phyloP scores from a whole-genome alignment of 2,797 vertebrate genomes.

The Chaunax sp. region DNA sequence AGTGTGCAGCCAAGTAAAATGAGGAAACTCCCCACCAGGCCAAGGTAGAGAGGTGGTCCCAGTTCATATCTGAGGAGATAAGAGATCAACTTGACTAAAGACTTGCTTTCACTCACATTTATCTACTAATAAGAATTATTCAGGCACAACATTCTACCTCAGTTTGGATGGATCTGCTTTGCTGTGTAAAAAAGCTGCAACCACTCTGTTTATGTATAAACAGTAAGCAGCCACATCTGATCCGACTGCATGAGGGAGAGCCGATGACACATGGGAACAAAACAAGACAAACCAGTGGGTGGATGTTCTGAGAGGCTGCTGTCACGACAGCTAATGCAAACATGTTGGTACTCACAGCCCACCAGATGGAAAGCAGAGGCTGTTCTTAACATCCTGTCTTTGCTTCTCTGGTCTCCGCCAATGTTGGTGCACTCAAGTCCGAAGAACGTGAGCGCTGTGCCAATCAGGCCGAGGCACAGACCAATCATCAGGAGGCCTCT shows the following conservation, averaged over 20 bases:
- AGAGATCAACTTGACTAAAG: rapidly evolving
- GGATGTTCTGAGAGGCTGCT: neutral
- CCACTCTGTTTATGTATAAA: slow-evolving; percentile 69
- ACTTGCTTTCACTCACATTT: neutral
- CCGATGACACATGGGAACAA: slow-evolving; percentile 8
- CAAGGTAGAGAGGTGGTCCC: slow-evolving; percentile 42
- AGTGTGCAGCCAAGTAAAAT: slow-evolving; percentile 32
- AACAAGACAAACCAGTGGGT: slow-evolving; percentile 16
- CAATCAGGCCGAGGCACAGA: slow-evolving; percentile 62
- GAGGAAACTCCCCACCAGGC: slow-evolving; percentile 47
- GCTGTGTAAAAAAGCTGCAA: slow-evolving; percentile 44
- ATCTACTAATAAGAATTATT: neutral
- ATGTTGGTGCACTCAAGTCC: slow-evolving; percentile 77
- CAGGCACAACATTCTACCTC: slow-evolving; percentile 23
- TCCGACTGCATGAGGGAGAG: slow-evolving; percentile 42
- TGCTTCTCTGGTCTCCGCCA: slow-evolving; percentile 77
- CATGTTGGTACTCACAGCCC: slow-evolving; percentile 36
- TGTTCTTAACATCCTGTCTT: slow-evolving; percentile 75
- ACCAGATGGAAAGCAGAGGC: slow-evolving; percentile 37
- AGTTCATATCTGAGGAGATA: slow-evolving; percentile 41
- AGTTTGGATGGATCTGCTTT: slow-evolving; percentile 56
- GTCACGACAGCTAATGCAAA: neutral
- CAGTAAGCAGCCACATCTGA: slow-evolving; percentile 50
- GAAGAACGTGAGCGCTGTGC: slow-evolving; percentile 61
- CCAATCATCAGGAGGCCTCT: slow-evolving; percentile 71